Evolutionary conservation across 2,888 invertebrate genomes (phyloP).

Genomic region (Heliconius aoede): DNA sequence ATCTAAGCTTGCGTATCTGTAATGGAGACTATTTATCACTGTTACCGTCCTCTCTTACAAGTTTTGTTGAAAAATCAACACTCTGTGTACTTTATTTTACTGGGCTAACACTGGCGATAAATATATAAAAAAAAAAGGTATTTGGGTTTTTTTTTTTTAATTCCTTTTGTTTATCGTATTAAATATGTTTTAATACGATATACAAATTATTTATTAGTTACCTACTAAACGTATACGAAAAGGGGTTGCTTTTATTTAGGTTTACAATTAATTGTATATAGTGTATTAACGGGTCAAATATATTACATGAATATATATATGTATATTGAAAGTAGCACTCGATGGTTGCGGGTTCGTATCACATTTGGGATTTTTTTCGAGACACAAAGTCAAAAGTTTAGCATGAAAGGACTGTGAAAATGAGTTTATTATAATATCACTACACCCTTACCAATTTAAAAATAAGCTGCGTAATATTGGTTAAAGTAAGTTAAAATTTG

Average conservation of each 20-base stretch:
- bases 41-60: slow-evolving; percentile 8
- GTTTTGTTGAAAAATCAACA: slow-evolving; percentile 10
- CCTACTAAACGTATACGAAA: no score
- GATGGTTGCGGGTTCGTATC: not conserved
- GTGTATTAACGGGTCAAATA: no score
- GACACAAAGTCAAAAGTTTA: not conserved
- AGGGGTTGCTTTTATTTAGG: no score
- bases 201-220: no score
- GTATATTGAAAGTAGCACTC: not conserved
- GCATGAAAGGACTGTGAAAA: not conserved
- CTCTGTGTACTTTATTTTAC: not conserved
- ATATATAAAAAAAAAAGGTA: not conserved
- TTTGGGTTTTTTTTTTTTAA: no score
- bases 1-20: slow-evolving; percentile 30
- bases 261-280: no score
- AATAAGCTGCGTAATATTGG: no score
- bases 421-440: not conserved
- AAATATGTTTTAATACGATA: no score
- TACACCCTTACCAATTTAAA: no score
- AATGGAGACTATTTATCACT: slow-evolving; percentile 28
- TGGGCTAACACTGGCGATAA: not conserved
- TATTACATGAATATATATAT: not conserved
- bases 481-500: no score
- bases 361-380: not conserved
- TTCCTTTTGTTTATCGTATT: not conserved